Percentiles rank a stretch among this genome's conserved stretches.
Evolutionary conservation across 2,888 invertebrate genomes (phyloP).

Genomic region (Sylvicola fuscatus): DNA sequence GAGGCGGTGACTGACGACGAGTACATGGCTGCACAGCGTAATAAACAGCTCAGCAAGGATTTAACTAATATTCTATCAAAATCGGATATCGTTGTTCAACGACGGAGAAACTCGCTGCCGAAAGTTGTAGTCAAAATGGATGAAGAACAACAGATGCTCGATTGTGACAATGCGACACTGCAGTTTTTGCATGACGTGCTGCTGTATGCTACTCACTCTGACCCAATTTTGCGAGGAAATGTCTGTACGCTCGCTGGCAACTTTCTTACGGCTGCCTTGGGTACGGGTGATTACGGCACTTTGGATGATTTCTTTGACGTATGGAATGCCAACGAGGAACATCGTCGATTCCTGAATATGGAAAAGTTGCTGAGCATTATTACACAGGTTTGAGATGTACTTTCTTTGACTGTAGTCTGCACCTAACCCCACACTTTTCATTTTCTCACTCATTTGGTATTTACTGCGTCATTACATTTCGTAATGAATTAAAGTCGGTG

Average conservation of each 20-base stretch:
- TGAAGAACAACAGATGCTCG: neutral
- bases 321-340: constrained; percentile 1
- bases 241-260: constrained; percentile 23
- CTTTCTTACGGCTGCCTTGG: constrained; percentile 11
- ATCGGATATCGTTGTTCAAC: constrained; percentile 19
- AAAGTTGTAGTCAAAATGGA: neutral
- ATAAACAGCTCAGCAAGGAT: constrained; percentile 8
- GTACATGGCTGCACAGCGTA: no score
- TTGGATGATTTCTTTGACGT: constrained; percentile 4
- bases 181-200: constrained; percentile 17
- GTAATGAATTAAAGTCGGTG: no score
- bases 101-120: constrained; percentile 2
- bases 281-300: constrained; percentile 1
- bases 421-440: no score
- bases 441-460: no score
- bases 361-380: constrained; percentile 5
- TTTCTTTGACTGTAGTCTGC: no score
- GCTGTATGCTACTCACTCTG: constrained; percentile 20
- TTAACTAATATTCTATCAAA: constrained; percentile 14
- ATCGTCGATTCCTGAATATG: constrained; percentile 3
- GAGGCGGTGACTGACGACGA: no score
- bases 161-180: constrained; percentile 4
- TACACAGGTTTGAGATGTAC: constrained; percentile 3
- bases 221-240: constrained; percentile 24
- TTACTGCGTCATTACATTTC: no score